Conservation (phyloP, 2,113 vertebrate species). For the Pituophis catenifer region DNA sequence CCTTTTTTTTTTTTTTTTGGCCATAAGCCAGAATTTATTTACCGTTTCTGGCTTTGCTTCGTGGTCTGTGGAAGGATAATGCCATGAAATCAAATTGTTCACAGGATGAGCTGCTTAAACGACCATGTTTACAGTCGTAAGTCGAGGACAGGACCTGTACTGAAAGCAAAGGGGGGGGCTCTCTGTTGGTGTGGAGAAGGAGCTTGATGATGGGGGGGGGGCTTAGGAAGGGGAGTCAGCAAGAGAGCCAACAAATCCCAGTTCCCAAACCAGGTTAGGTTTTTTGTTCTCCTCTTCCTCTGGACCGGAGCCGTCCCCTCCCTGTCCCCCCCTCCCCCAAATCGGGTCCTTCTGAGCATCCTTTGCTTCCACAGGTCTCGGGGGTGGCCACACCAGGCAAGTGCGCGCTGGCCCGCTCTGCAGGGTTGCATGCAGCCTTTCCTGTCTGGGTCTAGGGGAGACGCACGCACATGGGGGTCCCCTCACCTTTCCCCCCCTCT, state of each 20-base stretch:
- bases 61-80: too few relatives aligned
- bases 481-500: background rate
- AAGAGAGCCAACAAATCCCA: background rate
- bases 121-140: too few relatives aligned
- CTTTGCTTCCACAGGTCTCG: background rate
- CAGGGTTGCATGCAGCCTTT: background rate
- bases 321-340: background rate
- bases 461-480: background rate
- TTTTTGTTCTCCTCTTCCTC: background rate
- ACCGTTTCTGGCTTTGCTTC: too few relatives aligned
- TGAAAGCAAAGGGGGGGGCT: too few relatives aligned
- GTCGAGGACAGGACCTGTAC: too few relatives aligned
- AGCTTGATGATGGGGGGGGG: too few relatives aligned
- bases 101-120: too few relatives aligned
- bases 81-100: too few relatives aligned
- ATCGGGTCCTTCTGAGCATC: background rate
- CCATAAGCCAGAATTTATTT: too few relatives aligned
- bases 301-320: background rate
- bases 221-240: too few relatives aligned
- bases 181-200: too few relatives aligned
- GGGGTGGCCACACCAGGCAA: background rate
- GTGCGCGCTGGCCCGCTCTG: background rate
- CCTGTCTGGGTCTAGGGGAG: background rate
- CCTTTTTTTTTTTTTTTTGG: too few relatives aligned
- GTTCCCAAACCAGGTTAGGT: background rate